Conservation (phyloP, 2,888 invertebrate genomes). For the Isotomurus palustris region DNA sequence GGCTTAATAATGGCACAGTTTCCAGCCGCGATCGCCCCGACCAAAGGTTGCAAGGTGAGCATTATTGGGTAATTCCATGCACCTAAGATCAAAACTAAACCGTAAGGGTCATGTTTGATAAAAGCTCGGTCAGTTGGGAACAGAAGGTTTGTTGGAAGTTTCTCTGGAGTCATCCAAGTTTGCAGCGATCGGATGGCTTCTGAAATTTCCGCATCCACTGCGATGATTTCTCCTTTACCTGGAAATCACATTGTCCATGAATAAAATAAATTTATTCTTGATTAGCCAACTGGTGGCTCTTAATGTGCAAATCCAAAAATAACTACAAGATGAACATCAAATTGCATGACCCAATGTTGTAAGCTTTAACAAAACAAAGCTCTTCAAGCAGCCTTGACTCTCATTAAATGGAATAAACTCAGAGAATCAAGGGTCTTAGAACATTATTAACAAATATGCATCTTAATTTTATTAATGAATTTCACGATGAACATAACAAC, state of each 20-base stretch:
- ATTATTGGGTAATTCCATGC: slow-evolving; percentile 98
- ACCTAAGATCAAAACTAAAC: slow-evolving; percentile 66
- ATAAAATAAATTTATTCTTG: neutral
- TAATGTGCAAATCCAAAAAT: too few species aligned
- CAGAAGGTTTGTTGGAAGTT: slow-evolving; percentile 26
- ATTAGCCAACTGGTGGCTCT: neutral
- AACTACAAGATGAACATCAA: too few species aligned
- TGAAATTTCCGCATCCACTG: slow-evolving; percentile 26
- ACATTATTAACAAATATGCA: too few species aligned
- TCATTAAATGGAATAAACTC: too few species aligned
- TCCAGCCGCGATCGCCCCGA: slow-evolving; percentile 84
- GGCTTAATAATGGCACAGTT: slow-evolving; percentile 88
- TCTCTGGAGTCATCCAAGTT: slow-evolving; percentile 31
- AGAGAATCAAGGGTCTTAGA: too few species aligned
- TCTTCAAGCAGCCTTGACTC: too few species aligned
- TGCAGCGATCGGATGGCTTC: slow-evolving; percentile 29
- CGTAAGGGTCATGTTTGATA: slow-evolving; percentile 31
- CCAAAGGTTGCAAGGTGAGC: slow-evolving; percentile 68
- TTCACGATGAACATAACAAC: too few species aligned
- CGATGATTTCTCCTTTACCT: slow-evolving; percentile 29
- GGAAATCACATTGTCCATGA: too few species aligned
- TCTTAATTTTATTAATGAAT: too few species aligned
- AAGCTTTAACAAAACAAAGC: too few species aligned
- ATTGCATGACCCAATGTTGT: too few species aligned
- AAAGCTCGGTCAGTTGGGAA: slow-evolving; percentile 32